A percentile compares a stretch with the other conserved stretches of the same genome.
phyloP scores from a whole-genome alignment of 2,797 vertebrate genomes.

The Alosa sapidissima region DNA sequence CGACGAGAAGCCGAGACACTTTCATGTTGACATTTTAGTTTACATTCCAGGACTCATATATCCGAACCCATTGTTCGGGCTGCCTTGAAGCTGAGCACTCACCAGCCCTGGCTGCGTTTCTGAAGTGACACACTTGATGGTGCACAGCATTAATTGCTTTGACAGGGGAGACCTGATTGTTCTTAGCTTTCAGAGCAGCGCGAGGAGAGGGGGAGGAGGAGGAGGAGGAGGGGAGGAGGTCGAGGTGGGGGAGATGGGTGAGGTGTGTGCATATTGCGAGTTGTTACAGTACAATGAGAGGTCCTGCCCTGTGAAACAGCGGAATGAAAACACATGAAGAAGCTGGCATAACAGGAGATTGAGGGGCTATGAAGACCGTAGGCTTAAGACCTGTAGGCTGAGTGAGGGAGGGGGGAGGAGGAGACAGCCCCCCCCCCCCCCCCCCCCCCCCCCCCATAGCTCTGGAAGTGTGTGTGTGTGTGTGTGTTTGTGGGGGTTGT shows the following conservation, averaged over 20 bases:
- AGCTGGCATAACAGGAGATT: conserved; percentile 1
- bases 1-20: conserved; percentile 50
- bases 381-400: background rate
- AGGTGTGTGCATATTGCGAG: background rate
- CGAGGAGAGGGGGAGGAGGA: background rate
- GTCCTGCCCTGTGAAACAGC: conserved; percentile 23
- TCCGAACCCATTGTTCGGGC: conserved; percentile 63
- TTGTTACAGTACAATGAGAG: conserved; percentile 34
- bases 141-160: conserved; percentile 44
- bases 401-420: background rate
- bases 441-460: background rate
- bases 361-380: background rate
- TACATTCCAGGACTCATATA: conserved; percentile 62
- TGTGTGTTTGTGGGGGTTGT: background rate
- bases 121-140: conserved; percentile 52
- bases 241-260: conserved; percentile 21
- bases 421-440: background rate
- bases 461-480: background rate
- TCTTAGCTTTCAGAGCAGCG: conserved; percentile 17
- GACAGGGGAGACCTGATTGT: conserved; percentile 38
- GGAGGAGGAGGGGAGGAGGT: conserved; percentile 26
- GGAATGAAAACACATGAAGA: background rate
- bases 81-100: conserved; percentile 45
- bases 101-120: conserved; percentile 46
- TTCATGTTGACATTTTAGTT: conserved; percentile 61